Conservation (phyloP, 2,797 vertebrate genomes). For the Chelmon rostratus region DNA sequence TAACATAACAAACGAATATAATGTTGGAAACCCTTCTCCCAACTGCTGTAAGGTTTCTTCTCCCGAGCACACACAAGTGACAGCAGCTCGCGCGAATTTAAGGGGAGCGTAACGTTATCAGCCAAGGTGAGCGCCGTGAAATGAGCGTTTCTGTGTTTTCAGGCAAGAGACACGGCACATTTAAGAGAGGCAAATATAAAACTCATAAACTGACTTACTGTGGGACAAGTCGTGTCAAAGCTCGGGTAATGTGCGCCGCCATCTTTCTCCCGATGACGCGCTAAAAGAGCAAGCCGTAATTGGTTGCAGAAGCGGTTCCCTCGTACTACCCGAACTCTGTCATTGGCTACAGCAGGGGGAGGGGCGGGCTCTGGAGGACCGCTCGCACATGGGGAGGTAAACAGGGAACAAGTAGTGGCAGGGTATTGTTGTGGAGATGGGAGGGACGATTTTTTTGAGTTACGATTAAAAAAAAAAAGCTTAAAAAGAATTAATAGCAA, state of each 20-base stretch:
- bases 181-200: neutral
- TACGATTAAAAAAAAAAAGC: no score
- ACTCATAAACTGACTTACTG: constrained; percentile 80
- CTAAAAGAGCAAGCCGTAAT: constrained; percentile 43
- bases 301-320: constrained; percentile 60
- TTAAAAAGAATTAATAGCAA: neutral
- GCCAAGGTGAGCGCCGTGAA: neutral
- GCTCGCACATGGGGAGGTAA: constrained; percentile 68
- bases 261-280: constrained; percentile 75
- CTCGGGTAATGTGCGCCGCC: constrained; percentile 78
- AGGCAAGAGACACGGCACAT: fast-evolving
- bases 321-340: neutral
- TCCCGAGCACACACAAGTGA: neutral
- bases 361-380: constrained; percentile 34
- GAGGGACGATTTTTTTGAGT: no score
- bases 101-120: neutral
- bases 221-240: constrained; percentile 62
- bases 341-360: constrained; percentile 67
- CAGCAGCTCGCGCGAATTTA: neutral
- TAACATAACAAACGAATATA: neutral
- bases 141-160: no score
- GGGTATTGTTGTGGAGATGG: neutral
- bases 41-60: neutral
- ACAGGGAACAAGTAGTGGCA: constrained; percentile 12
- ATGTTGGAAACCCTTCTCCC: neutral